Base-by-base conservation (phyloP, 1,140 invertebrate species). In the Matsumurasca onukii region DNA sequence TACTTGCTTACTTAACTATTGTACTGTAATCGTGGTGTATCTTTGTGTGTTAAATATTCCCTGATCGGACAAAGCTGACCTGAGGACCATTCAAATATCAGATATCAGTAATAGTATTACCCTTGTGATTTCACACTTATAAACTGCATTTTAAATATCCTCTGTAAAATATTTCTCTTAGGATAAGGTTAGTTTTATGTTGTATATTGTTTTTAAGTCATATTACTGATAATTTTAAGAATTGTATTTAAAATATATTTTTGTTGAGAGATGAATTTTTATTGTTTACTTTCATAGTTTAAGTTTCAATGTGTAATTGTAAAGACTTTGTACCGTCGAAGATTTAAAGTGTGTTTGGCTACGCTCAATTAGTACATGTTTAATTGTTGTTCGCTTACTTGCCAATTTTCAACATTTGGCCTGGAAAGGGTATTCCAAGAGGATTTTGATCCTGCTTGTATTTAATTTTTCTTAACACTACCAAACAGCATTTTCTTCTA, bases 161-260 rank as follows among this genome's bases (percentile, higher is more conserved):
- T 5, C 9, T 22, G 2, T 13, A 59, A 59, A 59, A 13, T 59
- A 27, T 12, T 27, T 59, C 13, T 59, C 15, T 13, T 59, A 59
- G 55, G 30, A 24, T 59, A 9, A 59, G 55, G 24, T 29, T 59
- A 59, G 55, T 27, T 59, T 59, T 59, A 59, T 29, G 55, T 59
- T 59, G 22, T 52, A 24, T 59, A 59, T 24, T 22, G 15, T 59
- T 13, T 59, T 59, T 59, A 20, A 59, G 55, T 59, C 55, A 27
- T 59, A 27, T 59, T 59, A 59, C 55, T n/a, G 25, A 59, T 59
- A 59, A 27, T 59, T 59, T 59, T 59, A 59, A 27, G 30, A 22
- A 59, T 59, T 27, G 55, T 59, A 27, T 9, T 59, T 59, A 27
- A 27, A 59, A 59, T 27, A 13, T 59, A 59, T 59, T 59, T 22